Percentiles rank a stretch among this genome's conserved stretches.
Evolutionary conservation across 2,113 vertebrate genomes (phyloP).

Genomic region (Bubo scandiacus): DNA sequence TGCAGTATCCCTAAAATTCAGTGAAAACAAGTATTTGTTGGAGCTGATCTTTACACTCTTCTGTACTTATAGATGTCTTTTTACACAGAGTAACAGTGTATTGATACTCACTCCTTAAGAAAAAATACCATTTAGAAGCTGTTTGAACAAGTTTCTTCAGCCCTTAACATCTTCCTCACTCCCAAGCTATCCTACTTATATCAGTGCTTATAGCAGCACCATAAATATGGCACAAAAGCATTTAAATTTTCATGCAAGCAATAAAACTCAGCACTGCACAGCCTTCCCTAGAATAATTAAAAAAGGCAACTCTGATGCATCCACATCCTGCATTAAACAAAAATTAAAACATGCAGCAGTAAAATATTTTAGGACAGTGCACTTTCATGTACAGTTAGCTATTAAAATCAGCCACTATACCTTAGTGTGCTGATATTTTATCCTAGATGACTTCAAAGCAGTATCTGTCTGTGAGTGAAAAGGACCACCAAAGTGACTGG

Average conservation of each 20-base stretch:
- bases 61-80: not conserved
- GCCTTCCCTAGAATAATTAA: not conserved
- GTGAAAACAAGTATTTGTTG: not conserved
- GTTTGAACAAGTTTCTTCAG: not conserved
- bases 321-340: not conserved
- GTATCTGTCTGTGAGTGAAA: not conserved
- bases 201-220: not conserved
- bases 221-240: not conserved
- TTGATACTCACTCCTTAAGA: not conserved
- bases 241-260: not conserved
- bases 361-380: not conserved
- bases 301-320: not conserved
- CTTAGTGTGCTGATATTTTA: not conserved
- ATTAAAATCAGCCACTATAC: not conserved
- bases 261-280: not conserved
- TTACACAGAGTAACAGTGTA: not conserved
- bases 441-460: not conserved
- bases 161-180: not conserved
- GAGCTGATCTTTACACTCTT: not conserved
- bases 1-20: constrained; percentile 84
- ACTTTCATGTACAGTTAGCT: not conserved
- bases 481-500: not conserved
- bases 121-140: not conserved
- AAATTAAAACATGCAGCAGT: not conserved
- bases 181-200: not conserved